Evolutionary conservation across 1,140 invertebrate species (phyloP), one percentile per base, ranked within the genome.

Genomic region (Zaprionus camerounensis): DNA sequence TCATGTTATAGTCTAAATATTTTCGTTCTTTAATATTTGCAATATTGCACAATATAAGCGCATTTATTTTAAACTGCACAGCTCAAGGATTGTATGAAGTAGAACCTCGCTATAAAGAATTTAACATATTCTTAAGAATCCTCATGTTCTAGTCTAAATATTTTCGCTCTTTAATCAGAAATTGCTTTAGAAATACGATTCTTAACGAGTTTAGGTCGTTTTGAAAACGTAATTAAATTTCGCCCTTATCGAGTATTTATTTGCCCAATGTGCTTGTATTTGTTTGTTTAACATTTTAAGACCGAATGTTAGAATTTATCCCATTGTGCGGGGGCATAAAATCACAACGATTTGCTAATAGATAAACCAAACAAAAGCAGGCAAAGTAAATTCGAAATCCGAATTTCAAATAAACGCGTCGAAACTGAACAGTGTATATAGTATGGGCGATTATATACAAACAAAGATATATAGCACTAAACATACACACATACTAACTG

Each of bases 391-490:
- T 72, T 68, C 38, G 36, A 58, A 71, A 65, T 59, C 56, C 63
- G 67, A 69, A 55, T 80, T 79, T 80, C 70, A 79, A 76, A 78
- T 80, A 73, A 80, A 77, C 75, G 69, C 78, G 64, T 80, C 78
- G 36, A 77, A 77, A 69, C 56, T 46, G 64, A 13, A 26, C 22
- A 9, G 31, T 55, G 49, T 69, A 55, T 58, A 36, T 57, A 57
- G 20, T 53, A 28, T 49, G 38, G 4, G 3, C 24, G 31, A 6
- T 41, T 55, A 41, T 44, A 71, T 63, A 20, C 34, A 56, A 31
- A 55, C 34, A 41, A 53, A 51, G 13, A 57, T 63, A 75, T 63
- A 65, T 28, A 63, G 13, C 31, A 46, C 20, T 59, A 58, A 24
- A 9, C 56, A 41, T 12, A n/a, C 15, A 31, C 20, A 31, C 26